Evolutionary conservation across 2,888 invertebrate genomes (phyloP), one percentile per base, ranked within the genome.

Genomic region (Lamellibrachia columna): DNA sequence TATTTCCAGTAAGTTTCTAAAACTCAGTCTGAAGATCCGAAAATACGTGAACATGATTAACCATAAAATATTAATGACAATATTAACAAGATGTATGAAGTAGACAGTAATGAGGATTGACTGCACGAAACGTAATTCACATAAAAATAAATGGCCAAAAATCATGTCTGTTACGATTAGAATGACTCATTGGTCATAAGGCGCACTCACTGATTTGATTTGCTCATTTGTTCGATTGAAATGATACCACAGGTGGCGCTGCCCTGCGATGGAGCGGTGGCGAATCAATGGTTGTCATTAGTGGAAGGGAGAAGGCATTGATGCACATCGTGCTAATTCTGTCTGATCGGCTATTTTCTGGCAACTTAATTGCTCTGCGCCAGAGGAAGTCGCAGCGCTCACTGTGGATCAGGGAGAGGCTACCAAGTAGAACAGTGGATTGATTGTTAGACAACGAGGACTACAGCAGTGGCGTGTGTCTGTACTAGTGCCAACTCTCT

Each of bases 331-430:
- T 75, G 75, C 75, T 75, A 75, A 75, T 75, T 75, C 75, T 15
- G 75, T 75, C 75, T 75, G 75, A 75, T 75, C 75, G 75, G 75
- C 75, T 75, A 75, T 75, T 75, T 75, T 75, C 75, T 75, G 75
- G 75, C 75, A 75, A 75, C 75, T 75, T 75, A 75, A 75, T 75
- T 75, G 75, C 75, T 75, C 75, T 75, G 75, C 22, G 75, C 75
- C 75, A 22, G 75, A 75, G 75, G 75, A 75, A 75, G 75, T 75
- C 75, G 15, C 75, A 15, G 22, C 22, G 75, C 75, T 75, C 22
- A n/a, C 22, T n/a, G 75, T 75, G 75, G 75, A 75, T 75, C 22
- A 75, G 22, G 22, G 75, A 22, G 75, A 75, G 6, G 75, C 75
- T 11, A 15, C n/a, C 75, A 75, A 75, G 75, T 75, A 4, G 75